Base-by-base conservation (phyloP, 2,888 invertebrate species). In the Oscheius onirici region DNA sequence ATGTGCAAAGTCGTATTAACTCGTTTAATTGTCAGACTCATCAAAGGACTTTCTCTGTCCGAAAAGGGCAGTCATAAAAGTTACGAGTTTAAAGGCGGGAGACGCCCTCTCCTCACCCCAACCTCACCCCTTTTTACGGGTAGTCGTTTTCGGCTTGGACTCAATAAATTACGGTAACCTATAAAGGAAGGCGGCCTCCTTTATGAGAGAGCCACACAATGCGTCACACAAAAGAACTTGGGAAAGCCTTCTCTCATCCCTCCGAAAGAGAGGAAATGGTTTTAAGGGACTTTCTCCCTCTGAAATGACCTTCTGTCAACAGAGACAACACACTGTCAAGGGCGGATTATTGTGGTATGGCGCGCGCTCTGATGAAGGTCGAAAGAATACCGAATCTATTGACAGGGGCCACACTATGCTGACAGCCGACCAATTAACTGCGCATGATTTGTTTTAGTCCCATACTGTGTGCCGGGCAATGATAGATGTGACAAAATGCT, bases 301-400 rank as follows among this genome's bases (percentile, higher is more conserved):
- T 49, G 8, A 22, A 26, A 24, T 49, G 63, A 63, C 63, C 63
- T 63, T 63, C 34, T 63, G 63, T 63, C 63, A 46, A 63, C 61
- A 61, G 20, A 49, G 49, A 49, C 49, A 49, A 49, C 24, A 46
- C 44, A 63, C 63, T 63, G 63, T 63, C 63, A 63, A 63, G 63
- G 63, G 34, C 63, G 63, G 63, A 63, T 63, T 63, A 63, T 63
- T 46, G 60, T 34, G 34, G 34, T 34, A 34, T 34, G 34, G 34
- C 34, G 34, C 34, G 34, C 34, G 34, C 34, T 60, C 60, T 28
- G 24, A 11, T 26, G 46, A 63, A 63, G 63, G 63, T 63, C 34
- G 34, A 34, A 34, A 34, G 34, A 34, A 34, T 58, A 52, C 52
- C 15, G 34, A 34, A 20, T 52, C 52, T 52, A 52, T 52, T 52